A percentile compares a stretch with the other conserved stretches of the same genome.
These are phyloP conservation scores for Pterostichus niger DNA, from an alignment of 2,888 invertebrate species.

Conservation along the genomic window DNA sequence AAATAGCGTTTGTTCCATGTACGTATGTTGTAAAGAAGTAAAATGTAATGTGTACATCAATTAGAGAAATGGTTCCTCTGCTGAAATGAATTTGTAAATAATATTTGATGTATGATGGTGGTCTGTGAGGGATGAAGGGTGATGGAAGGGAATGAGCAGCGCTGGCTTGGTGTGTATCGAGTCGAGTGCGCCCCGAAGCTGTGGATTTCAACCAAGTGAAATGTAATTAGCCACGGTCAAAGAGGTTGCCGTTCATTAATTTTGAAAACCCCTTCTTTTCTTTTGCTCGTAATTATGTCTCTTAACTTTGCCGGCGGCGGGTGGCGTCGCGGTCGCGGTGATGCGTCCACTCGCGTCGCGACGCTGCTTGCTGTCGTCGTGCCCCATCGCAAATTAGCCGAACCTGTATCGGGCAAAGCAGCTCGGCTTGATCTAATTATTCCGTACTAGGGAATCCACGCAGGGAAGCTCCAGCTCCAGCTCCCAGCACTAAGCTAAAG, in stretches of 20 bases:
- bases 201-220: slow-evolving; percentile 35
- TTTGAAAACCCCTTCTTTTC: slow-evolving; percentile 74
- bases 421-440: slow-evolving; percentile 76
- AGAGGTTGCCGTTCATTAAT: slow-evolving; percentile 63
- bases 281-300: slow-evolving; percentile 74
- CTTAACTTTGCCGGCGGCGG: slow-evolving; percentile 73
- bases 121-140: not conserved
- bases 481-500: slow-evolving; percentile 74
- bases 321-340: slow-evolving; percentile 33
- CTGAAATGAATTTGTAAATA: slow-evolving; percentile 11
- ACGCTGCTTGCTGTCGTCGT: slow-evolving; percentile 10
- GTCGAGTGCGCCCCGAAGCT: not conserved
- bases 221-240: slow-evolving; percentile 64
- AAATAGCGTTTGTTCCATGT: no score
- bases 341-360: slow-evolving; percentile 30
- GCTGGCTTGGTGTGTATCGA: not conserved
- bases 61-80: not conserved
- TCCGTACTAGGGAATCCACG: slow-evolving; percentile 69
- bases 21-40: no score
- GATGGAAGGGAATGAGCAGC: not conserved
- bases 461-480: slow-evolving; percentile 71
- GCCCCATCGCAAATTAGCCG: slow-evolving; percentile 72
- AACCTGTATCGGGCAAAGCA: slow-evolving; percentile 70
- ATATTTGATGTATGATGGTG: not conserved
- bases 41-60: no score